Evolutionary conservation across 2,888 invertebrate species (phyloP).

Genomic region (Lymantria dispar): DNA sequence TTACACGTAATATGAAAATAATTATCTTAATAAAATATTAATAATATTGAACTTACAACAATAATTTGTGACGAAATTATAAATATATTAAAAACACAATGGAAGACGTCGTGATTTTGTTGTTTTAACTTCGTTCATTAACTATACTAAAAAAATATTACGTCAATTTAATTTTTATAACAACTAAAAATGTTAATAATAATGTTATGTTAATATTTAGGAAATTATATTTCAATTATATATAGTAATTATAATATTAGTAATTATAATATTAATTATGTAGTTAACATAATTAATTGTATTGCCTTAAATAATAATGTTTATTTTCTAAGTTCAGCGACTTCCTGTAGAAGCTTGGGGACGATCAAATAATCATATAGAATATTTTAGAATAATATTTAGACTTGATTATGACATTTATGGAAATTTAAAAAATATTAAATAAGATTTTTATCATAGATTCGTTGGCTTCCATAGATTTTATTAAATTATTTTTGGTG

Average conservation of each 20-base stretch:
- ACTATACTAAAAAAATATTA: slow-evolving; percentile 37
- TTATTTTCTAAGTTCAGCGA: slow-evolving; percentile 16
- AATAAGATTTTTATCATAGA: too few relatives aligned
- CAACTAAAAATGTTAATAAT: slow-evolving; percentile 20
- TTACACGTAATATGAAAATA: slow-evolving; percentile 15
- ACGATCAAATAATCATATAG: slow-evolving; percentile 14
- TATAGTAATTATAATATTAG: not conserved
- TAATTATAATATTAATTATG: not conserved
- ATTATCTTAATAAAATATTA: slow-evolving; percentile 22
- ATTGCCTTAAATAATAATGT: slow-evolving; percentile 1
- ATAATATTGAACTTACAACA: slow-evolving; percentile 26
- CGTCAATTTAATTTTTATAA: slow-evolving; percentile 33
- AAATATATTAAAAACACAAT: slow-evolving; percentile 32
- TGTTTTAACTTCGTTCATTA: slow-evolving; percentile 35
- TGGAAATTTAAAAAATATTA: too few relatives aligned
- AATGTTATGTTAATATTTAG: slow-evolving; percentile 13
- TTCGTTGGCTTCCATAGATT: too few relatives aligned
- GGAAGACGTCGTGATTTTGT: slow-evolving; percentile 70
- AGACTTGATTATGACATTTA: too few relatives aligned
- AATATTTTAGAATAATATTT: too few relatives aligned
- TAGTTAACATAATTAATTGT: too few relatives aligned
- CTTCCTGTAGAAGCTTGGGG: slow-evolving; percentile 46
- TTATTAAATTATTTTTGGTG: too few relatives aligned
- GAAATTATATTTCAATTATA: slow-evolving; percentile 24
- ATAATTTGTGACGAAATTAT: slow-evolving; percentile 29